A percentile compares a stretch with the other conserved stretches of the same genome.
These are phyloP conservation scores for Schizothorax lantsangensis DNA, from an alignment of 2,797 vertebrate species.

Conservation along the genomic window DNA sequence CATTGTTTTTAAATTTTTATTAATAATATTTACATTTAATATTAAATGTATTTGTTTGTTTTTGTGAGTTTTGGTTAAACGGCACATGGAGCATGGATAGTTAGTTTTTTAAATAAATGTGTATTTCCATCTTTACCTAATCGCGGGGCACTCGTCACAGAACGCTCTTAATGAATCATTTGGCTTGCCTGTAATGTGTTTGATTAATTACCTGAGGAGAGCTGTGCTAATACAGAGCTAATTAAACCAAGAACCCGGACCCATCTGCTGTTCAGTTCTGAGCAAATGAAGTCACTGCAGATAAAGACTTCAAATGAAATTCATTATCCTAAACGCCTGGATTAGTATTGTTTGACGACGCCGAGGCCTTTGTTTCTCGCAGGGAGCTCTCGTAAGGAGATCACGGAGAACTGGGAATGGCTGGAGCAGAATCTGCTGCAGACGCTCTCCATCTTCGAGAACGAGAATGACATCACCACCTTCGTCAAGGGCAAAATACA, in stretches of 20 bases:
- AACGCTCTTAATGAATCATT: not conserved
- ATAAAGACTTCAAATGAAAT: not conserved
- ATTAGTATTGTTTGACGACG: not conserved
- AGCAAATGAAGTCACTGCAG: not conserved
- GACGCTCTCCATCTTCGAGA: conserved; percentile 97
- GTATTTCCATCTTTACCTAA: not conserved
- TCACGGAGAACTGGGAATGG: conserved; percentile 99
- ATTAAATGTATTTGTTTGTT: not conserved
- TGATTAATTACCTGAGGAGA: conserved; percentile 3
- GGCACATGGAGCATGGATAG: not conserved
- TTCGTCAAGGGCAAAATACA: conserved; percentile 98
- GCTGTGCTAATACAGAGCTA: conserved; percentile 1
- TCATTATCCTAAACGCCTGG: not conserved
- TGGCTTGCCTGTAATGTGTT: not conserved
- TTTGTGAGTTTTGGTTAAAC: not conserved
- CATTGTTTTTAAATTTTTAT: not conserved
- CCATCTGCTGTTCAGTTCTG: conserved; percentile 3
- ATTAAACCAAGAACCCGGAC: not conserved
- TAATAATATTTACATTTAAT: not conserved
- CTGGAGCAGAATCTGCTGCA: conserved; percentile 96
- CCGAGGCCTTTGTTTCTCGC: conserved; percentile 34
- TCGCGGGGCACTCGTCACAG: not conserved
- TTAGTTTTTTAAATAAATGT: not conserved
- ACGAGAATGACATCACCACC: conserved; percentile 96
- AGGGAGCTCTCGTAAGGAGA: conserved; percentile 95